A percentile compares a stretch with the other conserved stretches of the same genome.
These are phyloP conservation scores for Polypedilum pembai DNA, from an alignment of 1,140 invertebrate genomes.

Conservation along the genomic window DNA sequence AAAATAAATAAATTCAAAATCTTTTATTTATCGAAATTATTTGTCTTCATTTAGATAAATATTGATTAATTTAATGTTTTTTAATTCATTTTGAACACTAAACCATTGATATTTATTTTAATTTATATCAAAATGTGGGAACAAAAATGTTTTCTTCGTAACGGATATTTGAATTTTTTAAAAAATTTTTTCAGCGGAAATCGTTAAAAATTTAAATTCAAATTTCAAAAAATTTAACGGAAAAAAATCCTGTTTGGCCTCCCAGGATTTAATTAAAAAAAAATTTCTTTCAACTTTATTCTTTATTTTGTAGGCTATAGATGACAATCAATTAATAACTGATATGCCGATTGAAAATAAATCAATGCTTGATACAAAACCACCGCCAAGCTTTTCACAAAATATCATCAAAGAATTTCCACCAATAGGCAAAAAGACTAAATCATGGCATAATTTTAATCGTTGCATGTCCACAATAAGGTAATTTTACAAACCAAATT, in stretches of 20 bases:
- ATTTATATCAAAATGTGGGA: no score
- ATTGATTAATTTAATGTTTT: no score
- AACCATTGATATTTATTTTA: no score
- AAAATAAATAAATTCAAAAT: no score
- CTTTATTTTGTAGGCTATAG: not conserved
- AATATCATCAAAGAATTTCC: slow-evolving; percentile 31
- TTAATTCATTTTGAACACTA: not conserved
- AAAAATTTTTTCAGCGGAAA: no score
- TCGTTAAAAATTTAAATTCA: no score
- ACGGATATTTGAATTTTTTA: no score
- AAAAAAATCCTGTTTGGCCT: no score
- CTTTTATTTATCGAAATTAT: no score
- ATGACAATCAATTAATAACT: slow-evolving; percentile 6
- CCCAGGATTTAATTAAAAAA: no score
- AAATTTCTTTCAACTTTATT: not conserved
- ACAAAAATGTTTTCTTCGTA: no score
- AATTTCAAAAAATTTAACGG: not conserved
- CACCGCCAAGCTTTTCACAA: not conserved
- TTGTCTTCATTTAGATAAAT: no score
- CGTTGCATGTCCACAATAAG: slow-evolving; percentile 29
- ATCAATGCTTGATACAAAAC: slow-evolving; percentile 16
- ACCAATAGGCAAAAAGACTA: slow-evolving; percentile 36
- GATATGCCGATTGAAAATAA: not conserved
- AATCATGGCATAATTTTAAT: slow-evolving; percentile 42
- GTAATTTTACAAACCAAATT: slow-evolving; percentile 7